Base-by-base conservation (phyloP, 2,888 invertebrate genomes). In the Diabrotica balteata region DNA sequence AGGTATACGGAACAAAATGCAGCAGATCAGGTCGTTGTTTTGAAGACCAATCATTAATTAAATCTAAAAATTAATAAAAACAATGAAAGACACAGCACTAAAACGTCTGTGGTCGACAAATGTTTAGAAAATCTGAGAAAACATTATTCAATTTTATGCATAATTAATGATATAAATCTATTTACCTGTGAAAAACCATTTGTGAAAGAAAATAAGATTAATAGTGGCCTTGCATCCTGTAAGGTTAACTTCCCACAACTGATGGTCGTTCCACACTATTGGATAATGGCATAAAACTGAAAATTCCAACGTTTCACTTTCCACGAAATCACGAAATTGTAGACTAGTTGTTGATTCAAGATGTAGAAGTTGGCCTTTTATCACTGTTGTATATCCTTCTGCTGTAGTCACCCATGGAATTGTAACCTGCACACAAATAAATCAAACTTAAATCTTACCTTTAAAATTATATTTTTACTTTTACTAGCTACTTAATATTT, bases 1-100 rank as follows among this genome's bases (percentile, higher is more conserved):
- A 98, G 0, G 96, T 96, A 84, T 97, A 99, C 2, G 99, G 99
- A 63, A 98, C 93, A 85, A 98, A 99, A 80, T 93, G 92, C 66
- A 96, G 87, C 63, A 99, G 89, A 82, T 99, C 98, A 0, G 98
- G 96, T 10, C 93, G 90, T 7, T 94, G 90, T 88, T 98, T 98
- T 67, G 91, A 93, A 1, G 96, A 90, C 99, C 99, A 99, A 82
- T 99, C 98, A 79, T 96, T 95, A 42, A 97, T 91, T 80, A 99
- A 87, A 86, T 97, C 98, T 87, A 82, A 75, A 79, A 81, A 44
- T 47, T 47, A 47, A 47, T 47, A 3, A 8, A 47, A 47, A 8
- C 4, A n/a, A 49, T 10, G 11, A 11, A 49, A 49, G 11, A 4
- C 10, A 49, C 11, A 10, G 3, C 49, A 52, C 49, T 50, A 17